Percentiles rank a stretch among this genome's conserved stretches.
phyloP scores from a whole-genome alignment of 2,888 invertebrate genomes.

The Rhynchonema sp. region DNA sequence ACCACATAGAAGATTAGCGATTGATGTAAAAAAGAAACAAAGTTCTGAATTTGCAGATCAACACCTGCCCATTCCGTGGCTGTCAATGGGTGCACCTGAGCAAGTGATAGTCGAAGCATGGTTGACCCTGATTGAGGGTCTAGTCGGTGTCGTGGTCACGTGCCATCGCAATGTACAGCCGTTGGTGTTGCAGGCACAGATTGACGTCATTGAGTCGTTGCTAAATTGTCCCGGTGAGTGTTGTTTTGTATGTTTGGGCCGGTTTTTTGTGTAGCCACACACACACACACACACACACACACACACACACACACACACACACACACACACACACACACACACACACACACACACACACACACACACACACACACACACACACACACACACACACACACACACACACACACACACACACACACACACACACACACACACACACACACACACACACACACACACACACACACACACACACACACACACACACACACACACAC shows the following conservation, averaged over 20 bases:
- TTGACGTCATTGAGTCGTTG: slow-evolving; percentile 57
- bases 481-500: no score
- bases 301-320: neutral
- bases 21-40: no score
- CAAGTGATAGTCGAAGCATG: slow-evolving; percentile 50
- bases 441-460: no score
- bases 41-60: neutral
- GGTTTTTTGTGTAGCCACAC: neutral
- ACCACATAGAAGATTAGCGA: no score
- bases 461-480: no score
- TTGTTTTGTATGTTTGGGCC: neutral
- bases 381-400: neutral
- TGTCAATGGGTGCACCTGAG: neutral
- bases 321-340: neutral
- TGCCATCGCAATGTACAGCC: slow-evolving; percentile 57
- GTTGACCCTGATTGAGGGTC: slow-evolving; percentile 67
- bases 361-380: neutral
- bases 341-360: neutral
- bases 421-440: neutral
- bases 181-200: slow-evolving; percentile 63
- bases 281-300: neutral
- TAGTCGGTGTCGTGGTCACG: slow-evolving; percentile 41
- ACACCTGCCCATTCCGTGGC: neutral
- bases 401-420: neutral
- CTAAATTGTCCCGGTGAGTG: slow-evolving; percentile 46